These are phyloP conservation scores for Colaptes auratus DNA, from an alignment of 2,113 vertebrate genomes.

Conservation along the genomic window DNA sequence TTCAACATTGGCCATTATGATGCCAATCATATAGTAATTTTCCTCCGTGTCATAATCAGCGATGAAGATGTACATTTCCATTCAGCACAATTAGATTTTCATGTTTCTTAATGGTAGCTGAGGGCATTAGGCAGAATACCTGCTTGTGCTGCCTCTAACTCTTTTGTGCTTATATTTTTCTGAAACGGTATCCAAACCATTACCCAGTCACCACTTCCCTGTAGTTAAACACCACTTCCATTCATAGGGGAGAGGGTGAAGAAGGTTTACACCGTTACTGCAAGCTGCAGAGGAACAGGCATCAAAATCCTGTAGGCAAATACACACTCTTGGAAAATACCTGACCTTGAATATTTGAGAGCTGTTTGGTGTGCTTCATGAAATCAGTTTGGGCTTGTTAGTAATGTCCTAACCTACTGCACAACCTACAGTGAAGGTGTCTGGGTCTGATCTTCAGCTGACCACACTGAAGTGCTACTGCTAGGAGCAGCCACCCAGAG, in stretches of 20 bases:
- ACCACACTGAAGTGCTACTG: background rate
- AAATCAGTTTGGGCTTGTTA: background rate
- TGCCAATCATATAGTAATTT: conserved; percentile 72
- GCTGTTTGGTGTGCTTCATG: too few species aligned
- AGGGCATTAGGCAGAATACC: conserved; percentile 54
- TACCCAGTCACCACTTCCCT: conserved; percentile 3
- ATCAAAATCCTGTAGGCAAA: background rate
- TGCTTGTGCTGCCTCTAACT: conserved; percentile 16
- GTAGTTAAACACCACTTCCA: background rate
- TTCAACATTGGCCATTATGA: conserved; percentile 72
- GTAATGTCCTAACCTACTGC: background rate
- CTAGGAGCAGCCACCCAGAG: background rate
- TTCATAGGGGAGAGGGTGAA: background rate
- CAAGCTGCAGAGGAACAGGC: background rate
- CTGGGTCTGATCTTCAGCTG: background rate
- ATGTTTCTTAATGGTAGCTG: conserved; percentile 62
- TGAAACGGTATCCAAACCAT: conserved; percentile 37
- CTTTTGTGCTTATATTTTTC: conserved; percentile 34
- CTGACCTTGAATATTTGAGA: background rate
- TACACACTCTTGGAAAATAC: background rate
- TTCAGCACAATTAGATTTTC: conserved; percentile 70
- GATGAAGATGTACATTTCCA: conserved; percentile 66
- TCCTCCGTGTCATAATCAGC: conserved; percentile 64
- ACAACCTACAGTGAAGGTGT: background rate
- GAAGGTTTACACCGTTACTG: background rate